Evolutionary conservation across 2,797 vertebrate species (phyloP).

Genomic region (Onychomys torridus): DNA sequence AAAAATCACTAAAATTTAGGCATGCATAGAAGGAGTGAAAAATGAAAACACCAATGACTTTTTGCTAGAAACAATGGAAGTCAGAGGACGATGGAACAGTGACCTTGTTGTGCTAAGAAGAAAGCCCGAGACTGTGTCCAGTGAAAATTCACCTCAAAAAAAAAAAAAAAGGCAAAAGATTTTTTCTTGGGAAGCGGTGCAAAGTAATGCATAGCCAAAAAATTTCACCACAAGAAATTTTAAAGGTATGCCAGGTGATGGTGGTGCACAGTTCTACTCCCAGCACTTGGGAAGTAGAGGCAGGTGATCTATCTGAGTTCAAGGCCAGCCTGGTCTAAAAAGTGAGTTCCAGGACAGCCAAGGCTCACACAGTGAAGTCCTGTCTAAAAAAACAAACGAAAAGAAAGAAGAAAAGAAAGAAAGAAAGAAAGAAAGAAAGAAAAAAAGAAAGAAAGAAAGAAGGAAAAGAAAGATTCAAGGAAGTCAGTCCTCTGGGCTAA

Average conservation of each 20-base stretch:
- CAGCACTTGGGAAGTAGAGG: too few species aligned
- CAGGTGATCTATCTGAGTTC: too few species aligned
- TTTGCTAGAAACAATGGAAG: constrained; percentile 68
- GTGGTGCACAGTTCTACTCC: too few species aligned
- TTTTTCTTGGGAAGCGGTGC: neutral
- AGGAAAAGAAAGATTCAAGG: constrained; percentile 35
- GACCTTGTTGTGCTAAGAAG: neutral
- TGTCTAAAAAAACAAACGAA: too few species aligned
- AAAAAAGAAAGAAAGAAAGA: too few species aligned
- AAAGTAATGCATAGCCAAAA: neutral
- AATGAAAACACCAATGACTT: neutral
- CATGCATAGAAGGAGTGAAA: neutral
- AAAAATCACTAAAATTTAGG: constrained; percentile 33
- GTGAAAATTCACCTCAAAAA: neutral
- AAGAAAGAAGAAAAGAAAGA: too few species aligned
- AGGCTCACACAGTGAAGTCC: too few species aligned
- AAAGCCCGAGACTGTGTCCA: neutral
- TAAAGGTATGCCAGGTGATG: neutral
- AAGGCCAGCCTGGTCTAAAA: too few species aligned
- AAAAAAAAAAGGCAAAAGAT: neutral
- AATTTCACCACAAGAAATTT: neutral
- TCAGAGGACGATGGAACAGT: constrained; percentile 45
- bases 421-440: too few species aligned
- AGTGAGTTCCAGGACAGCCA: too few species aligned
- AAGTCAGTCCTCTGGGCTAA: neutral